Percentiles rank a stretch among this genome's conserved stretches.
phyloP scores from a whole-genome alignment of 2,888 invertebrate species.

The Eupeodes luniger region DNA sequence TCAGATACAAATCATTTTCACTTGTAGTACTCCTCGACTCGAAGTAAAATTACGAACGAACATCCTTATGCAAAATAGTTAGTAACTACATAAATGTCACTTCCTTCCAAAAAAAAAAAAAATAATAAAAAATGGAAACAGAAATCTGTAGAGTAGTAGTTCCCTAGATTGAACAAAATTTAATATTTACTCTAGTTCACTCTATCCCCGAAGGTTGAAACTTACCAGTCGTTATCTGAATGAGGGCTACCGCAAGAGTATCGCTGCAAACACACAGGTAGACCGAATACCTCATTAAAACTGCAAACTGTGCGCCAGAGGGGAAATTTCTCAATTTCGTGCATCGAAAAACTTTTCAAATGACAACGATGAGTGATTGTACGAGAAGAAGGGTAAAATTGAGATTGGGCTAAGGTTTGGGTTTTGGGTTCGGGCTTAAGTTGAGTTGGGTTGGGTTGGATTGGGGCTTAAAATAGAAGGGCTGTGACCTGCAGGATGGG shows the following conservation, averaged over 20 bases:
- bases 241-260: slow-evolving; percentile 45
- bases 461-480: too few species aligned
- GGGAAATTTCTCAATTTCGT: slow-evolving; percentile 64
- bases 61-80: background rate
- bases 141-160: slow-evolving; percentile 26
- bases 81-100: background rate
- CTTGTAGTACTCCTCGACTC: background rate
- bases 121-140: slow-evolving; percentile 2
- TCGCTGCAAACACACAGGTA: slow-evolving; percentile 31
- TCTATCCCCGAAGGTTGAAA: slow-evolving; percentile 41
- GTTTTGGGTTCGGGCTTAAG: background rate
- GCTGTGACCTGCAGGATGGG: background rate
- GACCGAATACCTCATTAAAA: slow-evolving; percentile 70
- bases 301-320: slow-evolving; percentile 53
- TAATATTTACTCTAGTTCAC: slow-evolving; percentile 37
- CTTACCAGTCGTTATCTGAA: slow-evolving; percentile 40
- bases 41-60: background rate
- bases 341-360: slow-evolving; percentile 55
- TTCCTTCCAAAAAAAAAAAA: background rate
- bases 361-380: slow-evolving; percentile 60
- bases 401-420: slow-evolving; percentile 17
- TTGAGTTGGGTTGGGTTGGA: background rate
- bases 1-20: slow-evolving; percentile 13
- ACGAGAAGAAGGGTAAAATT: slow-evolving; percentile 7
- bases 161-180: slow-evolving; percentile 26